Conservation (phyloP, 64 coral and sea anemone genomes). For the Montipora capricornis region DNA sequence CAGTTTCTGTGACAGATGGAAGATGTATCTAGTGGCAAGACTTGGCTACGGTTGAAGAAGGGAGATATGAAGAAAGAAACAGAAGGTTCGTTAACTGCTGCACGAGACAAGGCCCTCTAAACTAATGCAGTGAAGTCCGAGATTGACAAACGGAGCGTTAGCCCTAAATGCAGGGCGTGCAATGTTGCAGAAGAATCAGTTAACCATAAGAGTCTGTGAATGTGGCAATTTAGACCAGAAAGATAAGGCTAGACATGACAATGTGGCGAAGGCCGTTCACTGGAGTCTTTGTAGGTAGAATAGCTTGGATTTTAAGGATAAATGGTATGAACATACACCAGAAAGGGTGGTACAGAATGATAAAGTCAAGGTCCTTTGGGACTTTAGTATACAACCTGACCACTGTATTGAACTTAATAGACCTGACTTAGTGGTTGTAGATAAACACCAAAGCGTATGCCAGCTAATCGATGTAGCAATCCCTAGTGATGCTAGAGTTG, state of each 20-base stretch:
- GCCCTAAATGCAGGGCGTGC: constrained; percentile 64
- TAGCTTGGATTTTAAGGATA: constrained; percentile 14
- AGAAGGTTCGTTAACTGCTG: background rate
- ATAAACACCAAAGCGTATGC: too few species aligned
- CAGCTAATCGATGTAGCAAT: too few species aligned
- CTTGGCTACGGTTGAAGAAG: too few species aligned
- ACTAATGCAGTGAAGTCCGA: background rate
- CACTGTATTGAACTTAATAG: too few species aligned
- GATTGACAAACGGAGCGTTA: constrained; percentile 64
- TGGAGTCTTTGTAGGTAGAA: constrained; percentile 25
- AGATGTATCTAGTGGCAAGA: too few species aligned
- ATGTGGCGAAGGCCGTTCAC: constrained; percentile 41
- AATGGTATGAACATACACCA: constrained; percentile 38
- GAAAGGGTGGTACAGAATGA: background rate
- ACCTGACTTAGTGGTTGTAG: too few species aligned
- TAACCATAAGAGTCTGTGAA: constrained; percentile 65
- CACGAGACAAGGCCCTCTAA: background rate
- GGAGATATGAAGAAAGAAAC: background rate
- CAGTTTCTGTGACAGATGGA: too few species aligned
- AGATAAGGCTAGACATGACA: constrained; percentile 19
- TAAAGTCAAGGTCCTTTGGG: background rate
- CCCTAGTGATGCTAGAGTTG: too few species aligned
- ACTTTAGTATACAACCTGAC: too few species aligned
- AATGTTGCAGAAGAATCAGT: constrained; percentile 25
- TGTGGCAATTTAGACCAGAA: constrained; percentile 44